Evolutionary conservation across 2,888 invertebrate genomes (phyloP), one percentile per base, ranked within the genome.

Genomic region (Heliconius aoede): DNA sequence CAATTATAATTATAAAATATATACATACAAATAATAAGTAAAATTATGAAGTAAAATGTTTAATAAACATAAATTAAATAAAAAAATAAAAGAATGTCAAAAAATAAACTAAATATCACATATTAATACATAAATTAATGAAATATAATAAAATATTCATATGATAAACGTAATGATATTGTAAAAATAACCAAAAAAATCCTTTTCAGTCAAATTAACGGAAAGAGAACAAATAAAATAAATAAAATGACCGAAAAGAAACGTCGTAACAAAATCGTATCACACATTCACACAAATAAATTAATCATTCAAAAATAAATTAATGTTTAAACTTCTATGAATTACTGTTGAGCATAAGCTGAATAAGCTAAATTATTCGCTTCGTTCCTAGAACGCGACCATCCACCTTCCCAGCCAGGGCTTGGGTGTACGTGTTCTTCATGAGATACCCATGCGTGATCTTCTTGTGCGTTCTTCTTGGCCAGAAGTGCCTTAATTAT

Each of bases 371-470:
- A 73, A 81, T 86, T 90, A 76, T 86, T 89, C 40, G 86, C 93
- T n/a, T 92, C 94, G 4, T 89, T 91, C 74, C 87, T 88, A 1
- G 93, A 90, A 3, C 94, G 85, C 9, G 93, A 91, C 94, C 94
- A 94, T 28, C 93, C 94, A 13, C 89, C 86, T 74, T 93, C 92
- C 90, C 91, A 93, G 0, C 85, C 86, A 7, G 81, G 82, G 24
- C 69, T 51, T 84, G 88, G 40, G 24, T 72, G 82, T 24, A 86
- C 87, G 36, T 90, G 90, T n/a, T 90, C 90, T 5, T 86, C 87
- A 40, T 88, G 87, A 13, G 90, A 87, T 0, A 80, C 86, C 86
- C 81, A 88, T 85, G 80, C 85, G 24, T 88, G 85, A 58, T 92
- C 90, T 72, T 91, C 89, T 3, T 88, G 87, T 28, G 79, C 73